phyloP scores from a whole-genome alignment of 2,888 invertebrate species.

The Cryptus viduatorius region DNA sequence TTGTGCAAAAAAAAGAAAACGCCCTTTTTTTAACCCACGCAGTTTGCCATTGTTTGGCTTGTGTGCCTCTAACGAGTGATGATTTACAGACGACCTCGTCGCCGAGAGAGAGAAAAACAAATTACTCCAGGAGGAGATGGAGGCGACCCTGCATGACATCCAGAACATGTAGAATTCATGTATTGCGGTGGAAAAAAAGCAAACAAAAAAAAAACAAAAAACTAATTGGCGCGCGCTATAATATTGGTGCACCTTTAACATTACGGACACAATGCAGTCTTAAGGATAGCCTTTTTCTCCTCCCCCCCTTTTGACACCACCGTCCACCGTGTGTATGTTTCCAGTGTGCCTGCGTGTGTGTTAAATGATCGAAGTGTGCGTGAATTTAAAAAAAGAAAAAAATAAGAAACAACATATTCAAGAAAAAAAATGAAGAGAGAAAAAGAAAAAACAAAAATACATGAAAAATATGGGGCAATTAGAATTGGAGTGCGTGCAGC shows the following conservation, averaged over 20 bases:
- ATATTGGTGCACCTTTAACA: constrained; percentile 69
- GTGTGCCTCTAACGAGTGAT: constrained; percentile 83
- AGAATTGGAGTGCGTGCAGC: constrained; percentile 61
- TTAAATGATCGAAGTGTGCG: constrained; percentile 69
- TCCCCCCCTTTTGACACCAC: constrained; percentile 57
- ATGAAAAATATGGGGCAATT: constrained; percentile 59
- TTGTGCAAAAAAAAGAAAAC: constrained; percentile 44
- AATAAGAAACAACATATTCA: constrained; percentile 44
- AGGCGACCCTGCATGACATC: constrained; percentile 99
- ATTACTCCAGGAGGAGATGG: constrained; percentile 99
- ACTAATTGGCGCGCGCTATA: constrained; percentile 63
- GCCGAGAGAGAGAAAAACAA: constrained; percentile 98
- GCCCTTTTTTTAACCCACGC: constrained; percentile 51
- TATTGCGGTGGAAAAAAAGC: constrained; percentile 64
- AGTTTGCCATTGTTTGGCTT: constrained; percentile 73
- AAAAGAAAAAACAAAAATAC: constrained; percentile 51
- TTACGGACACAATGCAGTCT: constrained; percentile 54
- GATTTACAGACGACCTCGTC: constrained; percentile 96
- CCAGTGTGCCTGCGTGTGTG: constrained; percentile 66
- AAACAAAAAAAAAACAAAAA: constrained; percentile 48
- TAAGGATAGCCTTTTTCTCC: constrained; percentile 43
- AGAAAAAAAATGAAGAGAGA: constrained; percentile 33
- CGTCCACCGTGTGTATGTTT: constrained; percentile 68
- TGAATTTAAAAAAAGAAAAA: constrained; percentile 63
- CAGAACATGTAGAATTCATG: constrained; percentile 95